phyloP scores from a whole-genome alignment of 92 coral and sea anemone genomes.

The Porites evermanni region DNA sequence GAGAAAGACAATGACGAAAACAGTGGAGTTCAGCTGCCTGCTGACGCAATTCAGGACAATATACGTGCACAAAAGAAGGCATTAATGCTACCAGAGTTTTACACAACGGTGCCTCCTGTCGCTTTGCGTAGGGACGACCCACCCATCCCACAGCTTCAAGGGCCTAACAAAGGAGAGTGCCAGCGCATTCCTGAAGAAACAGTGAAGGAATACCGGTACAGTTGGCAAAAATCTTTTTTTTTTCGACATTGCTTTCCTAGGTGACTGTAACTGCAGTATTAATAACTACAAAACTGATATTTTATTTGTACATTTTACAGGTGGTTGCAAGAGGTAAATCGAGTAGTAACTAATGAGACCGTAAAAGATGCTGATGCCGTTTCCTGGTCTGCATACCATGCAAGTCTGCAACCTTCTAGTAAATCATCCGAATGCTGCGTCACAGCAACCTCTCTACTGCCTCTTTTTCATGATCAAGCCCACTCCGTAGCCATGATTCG shows the following conservation, averaged over 20 bases:
- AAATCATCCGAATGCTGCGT: conserved; percentile 7
- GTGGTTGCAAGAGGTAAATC: conserved; percentile 21
- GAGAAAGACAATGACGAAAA: conserved; percentile 8
- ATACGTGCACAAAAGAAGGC: neutral
- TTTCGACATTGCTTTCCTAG: neutral
- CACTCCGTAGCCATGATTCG: conserved; percentile 68
- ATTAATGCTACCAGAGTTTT: conserved; percentile 37
- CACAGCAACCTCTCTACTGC: conserved; percentile 60
- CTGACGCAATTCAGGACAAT: conserved; percentile 14
- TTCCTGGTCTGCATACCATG: conserved; percentile 71
- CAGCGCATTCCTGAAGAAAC: neutral
- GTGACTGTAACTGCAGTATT: neutral
- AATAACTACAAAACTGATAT: too few relatives aligned
- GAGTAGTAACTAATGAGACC: conserved; percentile 16
- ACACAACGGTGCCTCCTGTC: conserved; percentile 45
- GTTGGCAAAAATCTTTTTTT: neutral
- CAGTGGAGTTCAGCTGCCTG: too few relatives aligned
- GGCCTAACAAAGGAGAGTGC: conserved; percentile 2
- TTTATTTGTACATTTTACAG: too few relatives aligned
- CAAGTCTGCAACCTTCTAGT: conserved; percentile 16
- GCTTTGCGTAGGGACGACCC: conserved; percentile 18
- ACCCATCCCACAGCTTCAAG: neutral
- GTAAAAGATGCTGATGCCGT: conserved; percentile 26
- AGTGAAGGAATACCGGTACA: conserved; percentile 29
- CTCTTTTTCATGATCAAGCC: conserved; percentile 73